Percentiles rank a stretch among this genome's conserved stretches.
These are phyloP conservation scores for Trissolcus basalis DNA, from an alignment of 1,140 invertebrate genomes.

Conservation along the genomic window DNA sequence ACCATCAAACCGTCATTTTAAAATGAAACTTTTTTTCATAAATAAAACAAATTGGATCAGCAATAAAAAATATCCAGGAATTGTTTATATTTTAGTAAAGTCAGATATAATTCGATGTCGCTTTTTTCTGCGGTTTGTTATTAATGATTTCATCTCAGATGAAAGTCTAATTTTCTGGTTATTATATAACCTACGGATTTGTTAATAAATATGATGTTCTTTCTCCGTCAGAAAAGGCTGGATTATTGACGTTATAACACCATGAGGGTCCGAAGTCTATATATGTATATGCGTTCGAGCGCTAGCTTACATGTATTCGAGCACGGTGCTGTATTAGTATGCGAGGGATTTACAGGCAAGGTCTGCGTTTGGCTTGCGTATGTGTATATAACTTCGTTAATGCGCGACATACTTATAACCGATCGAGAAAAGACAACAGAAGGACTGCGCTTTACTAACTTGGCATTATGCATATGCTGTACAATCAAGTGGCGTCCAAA, in stretches of 20 bases:
- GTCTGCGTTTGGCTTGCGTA: conserved; percentile 52
- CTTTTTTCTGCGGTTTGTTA: no score
- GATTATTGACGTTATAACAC: conserved; percentile 49
- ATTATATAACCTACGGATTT: neutral
- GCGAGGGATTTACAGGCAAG: conserved; percentile 54
- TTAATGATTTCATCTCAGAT: no score
- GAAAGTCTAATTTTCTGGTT: no score
- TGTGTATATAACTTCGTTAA: conserved; percentile 52
- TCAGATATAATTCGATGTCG: no score
- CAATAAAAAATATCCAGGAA: no score
- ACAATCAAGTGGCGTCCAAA: conserved; percentile 40
- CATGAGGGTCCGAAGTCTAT: conserved; percentile 40
- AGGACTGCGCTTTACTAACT: conserved; percentile 17
- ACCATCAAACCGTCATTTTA: no score
- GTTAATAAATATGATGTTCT: conserved; percentile 37
- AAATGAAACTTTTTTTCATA: no score
- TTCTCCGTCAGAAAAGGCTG: conserved; percentile 21
- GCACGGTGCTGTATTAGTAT: conserved; percentile 29
- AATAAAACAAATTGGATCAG: no score
- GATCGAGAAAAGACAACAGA: conserved; percentile 35
- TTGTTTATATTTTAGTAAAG: no score
- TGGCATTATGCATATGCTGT: conserved; percentile 23
- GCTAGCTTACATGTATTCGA: conserved; percentile 12
- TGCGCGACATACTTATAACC: conserved; percentile 56
- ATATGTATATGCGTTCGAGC: conserved; percentile 18